Conservation (phyloP, 2,888 invertebrate genomes). For the Spisula subtruncata region DNA sequence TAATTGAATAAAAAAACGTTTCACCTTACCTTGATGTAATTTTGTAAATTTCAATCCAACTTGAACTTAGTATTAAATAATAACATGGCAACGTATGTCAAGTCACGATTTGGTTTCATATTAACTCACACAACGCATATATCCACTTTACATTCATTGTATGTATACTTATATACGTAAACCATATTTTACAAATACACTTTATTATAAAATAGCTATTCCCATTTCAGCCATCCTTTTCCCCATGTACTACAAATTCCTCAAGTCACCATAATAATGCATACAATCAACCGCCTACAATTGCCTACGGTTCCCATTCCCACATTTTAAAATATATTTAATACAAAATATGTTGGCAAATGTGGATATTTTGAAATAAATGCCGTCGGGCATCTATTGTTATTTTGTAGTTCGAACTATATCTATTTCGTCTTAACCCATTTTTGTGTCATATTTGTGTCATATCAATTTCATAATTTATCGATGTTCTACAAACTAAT, state of each 20-base stretch:
- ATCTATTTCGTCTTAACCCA: conserved; percentile 1
- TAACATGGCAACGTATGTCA: background rate
- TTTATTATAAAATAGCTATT: background rate
- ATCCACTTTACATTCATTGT: background rate
- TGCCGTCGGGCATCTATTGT: background rate
- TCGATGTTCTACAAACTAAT: background rate
- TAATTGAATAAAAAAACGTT: background rate
- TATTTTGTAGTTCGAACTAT: background rate
- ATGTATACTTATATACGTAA: background rate
- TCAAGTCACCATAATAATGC: background rate
- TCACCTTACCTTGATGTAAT: background rate
- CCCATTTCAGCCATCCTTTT: background rate
- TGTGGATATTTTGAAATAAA: background rate
- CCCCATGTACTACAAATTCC: background rate
- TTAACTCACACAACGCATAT: background rate
- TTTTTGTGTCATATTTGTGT: conserved; percentile 14
- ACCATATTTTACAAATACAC: background rate
- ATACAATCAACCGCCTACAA: background rate
- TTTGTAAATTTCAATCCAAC: background rate
- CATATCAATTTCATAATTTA: conserved; percentile 22
- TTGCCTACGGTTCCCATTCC: background rate
- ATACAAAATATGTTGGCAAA: background rate
- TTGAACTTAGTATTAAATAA: background rate
- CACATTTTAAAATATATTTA: background rate
- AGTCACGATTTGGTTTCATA: background rate